phyloP scores from a whole-genome alignment of 2,888 invertebrate genomes.

The Nymphalis polychloros region DNA sequence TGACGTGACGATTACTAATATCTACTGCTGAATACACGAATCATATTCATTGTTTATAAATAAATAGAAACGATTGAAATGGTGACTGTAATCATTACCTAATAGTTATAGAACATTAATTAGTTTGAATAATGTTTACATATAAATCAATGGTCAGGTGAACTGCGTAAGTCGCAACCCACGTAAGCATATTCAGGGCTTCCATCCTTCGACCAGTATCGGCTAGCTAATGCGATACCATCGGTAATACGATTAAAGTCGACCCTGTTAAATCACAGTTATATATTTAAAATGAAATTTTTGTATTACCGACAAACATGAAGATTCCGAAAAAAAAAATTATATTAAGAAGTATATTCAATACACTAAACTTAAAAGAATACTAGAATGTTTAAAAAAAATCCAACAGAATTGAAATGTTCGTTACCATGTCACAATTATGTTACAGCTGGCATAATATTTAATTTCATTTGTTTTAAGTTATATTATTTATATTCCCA shows the following conservation, averaged over 20 bases:
- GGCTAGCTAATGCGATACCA: slow-evolving; percentile 64
- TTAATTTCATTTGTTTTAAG: no score
- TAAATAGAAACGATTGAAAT: slow-evolving; percentile 17
- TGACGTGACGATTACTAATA: slow-evolving; percentile 13
- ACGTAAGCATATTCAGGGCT: slow-evolving; percentile 52
- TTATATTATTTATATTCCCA: no score
- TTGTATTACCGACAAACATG: slow-evolving; percentile 3
- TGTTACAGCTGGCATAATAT: no score
- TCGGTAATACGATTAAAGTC: slow-evolving; percentile 69
- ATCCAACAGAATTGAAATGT: no score
- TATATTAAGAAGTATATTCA: no score
- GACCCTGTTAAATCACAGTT: slow-evolving; percentile 39
- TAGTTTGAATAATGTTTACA: slow-evolving; percentile 22
- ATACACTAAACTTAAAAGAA: no score
- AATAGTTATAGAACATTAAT: slow-evolving; percentile 21
- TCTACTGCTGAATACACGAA: slow-evolving; percentile 13
- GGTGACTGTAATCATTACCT: slow-evolving; percentile 20
- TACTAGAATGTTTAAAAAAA: no score
- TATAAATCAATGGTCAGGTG: slow-evolving; percentile 57
- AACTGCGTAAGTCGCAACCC: slow-evolving; percentile 43
- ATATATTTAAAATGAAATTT: slow-evolving; percentile 26
- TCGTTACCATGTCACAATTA: no score
- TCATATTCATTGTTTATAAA: slow-evolving; percentile 22
- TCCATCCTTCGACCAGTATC: slow-evolving; percentile 47
- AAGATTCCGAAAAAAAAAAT: neutral